Conservation (phyloP, 2,113 vertebrate species). For the Hylia prasina region DNA sequence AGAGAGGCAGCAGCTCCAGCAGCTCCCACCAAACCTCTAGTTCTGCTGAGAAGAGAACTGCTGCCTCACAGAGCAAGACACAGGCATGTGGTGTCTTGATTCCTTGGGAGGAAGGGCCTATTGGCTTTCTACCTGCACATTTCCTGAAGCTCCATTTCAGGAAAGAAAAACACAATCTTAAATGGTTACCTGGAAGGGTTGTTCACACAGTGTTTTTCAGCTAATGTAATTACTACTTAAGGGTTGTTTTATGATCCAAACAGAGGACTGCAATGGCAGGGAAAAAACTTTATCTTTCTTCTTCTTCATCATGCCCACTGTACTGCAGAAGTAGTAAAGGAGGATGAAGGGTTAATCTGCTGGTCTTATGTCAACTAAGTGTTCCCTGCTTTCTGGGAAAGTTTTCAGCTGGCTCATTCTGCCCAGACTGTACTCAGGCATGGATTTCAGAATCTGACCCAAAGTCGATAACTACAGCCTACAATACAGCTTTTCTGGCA, state of each 20-base stretch:
- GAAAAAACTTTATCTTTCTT: not conserved
- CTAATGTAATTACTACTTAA: not conserved
- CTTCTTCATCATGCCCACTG: not conserved
- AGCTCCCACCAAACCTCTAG: not conserved
- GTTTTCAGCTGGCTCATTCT: not conserved
- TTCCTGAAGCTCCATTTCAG: not conserved
- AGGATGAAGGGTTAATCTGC: not conserved
- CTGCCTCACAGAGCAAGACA: not conserved
- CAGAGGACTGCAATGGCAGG: not conserved
- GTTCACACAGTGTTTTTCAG: not conserved
- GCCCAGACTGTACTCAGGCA: not conserved
- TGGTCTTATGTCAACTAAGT: not conserved
- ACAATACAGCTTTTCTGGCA: slow-evolving; percentile 33
- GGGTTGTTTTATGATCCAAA: not conserved
- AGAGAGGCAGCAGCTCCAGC: not conserved
- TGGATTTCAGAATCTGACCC: not conserved
- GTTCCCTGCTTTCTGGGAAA: not conserved
- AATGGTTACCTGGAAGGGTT: not conserved
- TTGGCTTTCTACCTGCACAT: not conserved
- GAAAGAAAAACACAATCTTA: not conserved
- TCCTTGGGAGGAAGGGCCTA: not conserved
- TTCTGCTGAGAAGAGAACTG: not conserved
- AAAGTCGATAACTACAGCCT: not conserved
- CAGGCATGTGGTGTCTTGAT: not conserved
- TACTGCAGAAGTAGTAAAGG: not conserved